phyloP scores from a whole-genome alignment of 2,113 vertebrate species.

The Antechinus flavipes region DNA sequence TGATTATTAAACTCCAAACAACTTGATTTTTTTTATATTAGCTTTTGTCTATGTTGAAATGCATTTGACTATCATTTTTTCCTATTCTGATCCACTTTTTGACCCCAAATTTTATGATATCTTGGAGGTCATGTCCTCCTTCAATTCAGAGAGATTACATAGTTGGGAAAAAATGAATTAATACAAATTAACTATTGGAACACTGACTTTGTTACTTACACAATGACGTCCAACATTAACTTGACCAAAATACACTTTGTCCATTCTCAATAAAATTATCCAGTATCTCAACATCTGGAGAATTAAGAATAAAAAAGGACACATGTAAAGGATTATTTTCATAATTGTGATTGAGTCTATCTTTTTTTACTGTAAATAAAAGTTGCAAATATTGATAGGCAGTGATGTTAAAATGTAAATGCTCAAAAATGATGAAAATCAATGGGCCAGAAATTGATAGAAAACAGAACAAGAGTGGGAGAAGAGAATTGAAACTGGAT shows the following conservation, averaged over 20 bases:
- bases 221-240: neutral
- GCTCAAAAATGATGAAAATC: neutral
- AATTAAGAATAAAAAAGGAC: neutral
- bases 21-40: neutral
- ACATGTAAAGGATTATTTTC: neutral
- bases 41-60: neutral
- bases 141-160: no score
- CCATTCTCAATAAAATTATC: neutral
- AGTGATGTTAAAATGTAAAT: neutral
- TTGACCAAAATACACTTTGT: neutral
- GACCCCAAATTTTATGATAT: neutral
- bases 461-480: neutral
- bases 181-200: neutral
- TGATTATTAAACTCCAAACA: neutral
- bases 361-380: neutral
- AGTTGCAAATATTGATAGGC: neutral
- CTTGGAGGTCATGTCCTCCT: neutral
- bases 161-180: neutral
- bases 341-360: neutral
- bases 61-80: no score
- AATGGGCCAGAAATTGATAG: neutral
- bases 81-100: neutral
- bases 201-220: neutral
- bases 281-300: neutral
- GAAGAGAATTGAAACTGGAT: neutral